Evolutionary conservation across 2,888 invertebrate genomes (phyloP).

Genomic region (Hoplodrina blanda): DNA sequence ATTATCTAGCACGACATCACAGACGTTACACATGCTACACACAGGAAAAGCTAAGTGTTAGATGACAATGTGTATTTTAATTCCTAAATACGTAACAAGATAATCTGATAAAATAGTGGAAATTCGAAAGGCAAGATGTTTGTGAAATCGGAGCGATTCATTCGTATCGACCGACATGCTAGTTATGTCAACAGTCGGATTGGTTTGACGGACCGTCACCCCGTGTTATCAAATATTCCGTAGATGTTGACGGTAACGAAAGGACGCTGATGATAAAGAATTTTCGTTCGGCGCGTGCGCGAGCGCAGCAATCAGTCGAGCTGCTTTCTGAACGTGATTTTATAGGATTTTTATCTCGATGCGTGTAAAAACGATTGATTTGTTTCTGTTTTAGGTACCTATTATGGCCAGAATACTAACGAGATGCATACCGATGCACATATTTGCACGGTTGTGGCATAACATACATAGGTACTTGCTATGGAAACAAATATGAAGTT

Average conservation of each 20-base stretch:
- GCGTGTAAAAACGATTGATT: constrained; percentile 67
- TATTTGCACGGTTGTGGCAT: constrained; percentile 40
- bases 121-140: constrained; percentile 65
- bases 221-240: constrained; percentile 84
- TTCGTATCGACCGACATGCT: constrained; percentile 68
- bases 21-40: constrained; percentile 20
- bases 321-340: constrained; percentile 80
- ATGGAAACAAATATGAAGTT: constrained; percentile 14
- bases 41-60: constrained; percentile 41
- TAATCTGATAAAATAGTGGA: constrained; percentile 48
- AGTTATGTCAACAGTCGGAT: constrained; percentile 81
- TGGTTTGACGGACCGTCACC: constrained; percentile 66
- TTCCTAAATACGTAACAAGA: constrained; percentile 27
- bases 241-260: constrained; percentile 75
- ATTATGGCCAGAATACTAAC: constrained; percentile 52
- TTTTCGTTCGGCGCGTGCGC: constrained; percentile 59
- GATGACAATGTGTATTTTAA: constrained; percentile 49
- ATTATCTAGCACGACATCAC: constrained; percentile 43
- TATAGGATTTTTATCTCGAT: constrained; percentile 84
- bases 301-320: constrained; percentile 52
- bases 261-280: constrained; percentile 79
- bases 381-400: constrained; percentile 61
- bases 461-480: neutral
- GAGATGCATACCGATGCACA: constrained; percentile 56
- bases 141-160: constrained; percentile 74